Conservation (phyloP, 1,140 invertebrate genomes). For the Sitobion miscanthi region DNA sequence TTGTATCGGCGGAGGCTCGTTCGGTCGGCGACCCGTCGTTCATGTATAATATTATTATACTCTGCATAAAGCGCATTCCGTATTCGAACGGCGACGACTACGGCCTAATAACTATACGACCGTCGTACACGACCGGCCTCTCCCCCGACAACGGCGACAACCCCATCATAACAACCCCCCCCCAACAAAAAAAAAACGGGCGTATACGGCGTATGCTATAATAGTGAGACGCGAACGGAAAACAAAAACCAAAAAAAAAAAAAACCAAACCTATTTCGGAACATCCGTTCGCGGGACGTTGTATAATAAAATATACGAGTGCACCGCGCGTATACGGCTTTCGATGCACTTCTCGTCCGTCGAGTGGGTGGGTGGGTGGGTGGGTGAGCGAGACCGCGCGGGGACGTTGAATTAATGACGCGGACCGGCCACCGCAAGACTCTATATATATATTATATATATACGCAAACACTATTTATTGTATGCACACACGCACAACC, state of each 20-base stretch:
- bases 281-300: background rate
- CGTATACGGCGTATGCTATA: no score
- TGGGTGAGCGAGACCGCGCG: background rate
- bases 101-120: background rate
- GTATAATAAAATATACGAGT: background rate
- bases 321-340: background rate
- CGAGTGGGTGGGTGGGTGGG: background rate
- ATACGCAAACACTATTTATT: background rate
- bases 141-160: no score
- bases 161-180: no score
- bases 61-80: background rate
- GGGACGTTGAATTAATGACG: constrained; percentile 13
- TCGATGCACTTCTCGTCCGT: background rate
- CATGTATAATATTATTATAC: background rate
- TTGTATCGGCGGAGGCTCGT: background rate
- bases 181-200: background rate
- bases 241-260: background rate
- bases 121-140: no score
- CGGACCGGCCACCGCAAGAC: background rate
- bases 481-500: background rate
- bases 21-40: background rate
- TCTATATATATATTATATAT: background rate
- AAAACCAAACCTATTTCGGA: background rate
- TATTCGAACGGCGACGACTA: background rate
- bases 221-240: background rate